Evolutionary conservation across 2,888 invertebrate species (phyloP).

Genomic region (Mantis religiosa): DNA sequence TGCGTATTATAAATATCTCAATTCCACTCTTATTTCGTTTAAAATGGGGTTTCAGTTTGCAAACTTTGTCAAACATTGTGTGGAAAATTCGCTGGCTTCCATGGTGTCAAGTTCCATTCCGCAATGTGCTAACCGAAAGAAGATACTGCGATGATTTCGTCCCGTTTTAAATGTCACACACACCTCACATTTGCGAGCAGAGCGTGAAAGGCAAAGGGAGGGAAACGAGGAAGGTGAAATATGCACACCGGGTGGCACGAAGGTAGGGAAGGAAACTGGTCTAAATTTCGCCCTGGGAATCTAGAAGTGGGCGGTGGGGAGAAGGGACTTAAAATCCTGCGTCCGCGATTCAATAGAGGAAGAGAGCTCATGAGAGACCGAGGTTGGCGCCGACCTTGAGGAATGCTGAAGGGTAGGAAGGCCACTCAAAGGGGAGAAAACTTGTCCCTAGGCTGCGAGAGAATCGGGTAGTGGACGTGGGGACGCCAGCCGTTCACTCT

Average conservation of each 20-base stretch:
- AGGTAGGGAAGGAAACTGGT: slow-evolving; percentile 5
- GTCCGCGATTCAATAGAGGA: not conserved
- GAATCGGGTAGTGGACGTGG: not conserved
- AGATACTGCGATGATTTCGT: no score
- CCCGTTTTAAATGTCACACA: not conserved
- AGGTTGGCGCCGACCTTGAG: not conserved
- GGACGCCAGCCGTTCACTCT: not conserved
- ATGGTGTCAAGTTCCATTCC: no score
- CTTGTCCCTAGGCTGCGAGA: not conserved
- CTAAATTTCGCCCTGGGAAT: slow-evolving; percentile 9
- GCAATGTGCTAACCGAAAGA: no score
- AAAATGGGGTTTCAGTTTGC: no score
- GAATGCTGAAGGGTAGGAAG: not conserved
- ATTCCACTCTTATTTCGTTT: no score
- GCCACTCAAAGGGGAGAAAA: not conserved
- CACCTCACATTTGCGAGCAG: not conserved
- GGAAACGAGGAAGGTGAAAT: not conserved
- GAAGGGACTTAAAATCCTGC: not conserved
- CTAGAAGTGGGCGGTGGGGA: not conserved
- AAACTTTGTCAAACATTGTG: no score
- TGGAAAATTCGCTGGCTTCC: no score
- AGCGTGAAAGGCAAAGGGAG: not conserved
- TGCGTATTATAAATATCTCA: no score
- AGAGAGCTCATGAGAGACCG: not conserved
- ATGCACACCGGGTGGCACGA: not conserved